phyloP scores from a whole-genome alignment of 1,140 invertebrate genomes.

The Nasonia giraulti region DNA sequence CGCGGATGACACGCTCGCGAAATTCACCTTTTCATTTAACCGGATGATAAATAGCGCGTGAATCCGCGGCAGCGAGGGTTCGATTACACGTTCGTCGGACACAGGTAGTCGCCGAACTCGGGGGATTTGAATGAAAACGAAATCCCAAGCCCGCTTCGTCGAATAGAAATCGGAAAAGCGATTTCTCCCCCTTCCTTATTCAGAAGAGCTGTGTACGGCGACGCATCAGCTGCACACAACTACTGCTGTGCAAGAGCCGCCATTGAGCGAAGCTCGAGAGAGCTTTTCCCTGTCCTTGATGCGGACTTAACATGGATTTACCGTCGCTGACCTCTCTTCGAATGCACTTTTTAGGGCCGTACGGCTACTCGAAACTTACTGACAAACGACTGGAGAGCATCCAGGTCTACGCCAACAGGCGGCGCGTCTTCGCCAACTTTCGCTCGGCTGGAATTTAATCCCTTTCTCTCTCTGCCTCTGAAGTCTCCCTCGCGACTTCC shows the following conservation, averaged over 20 bases:
- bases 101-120: no score
- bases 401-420: neutral
- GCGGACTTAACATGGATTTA: conserved; percentile 67
- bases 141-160: neutral
- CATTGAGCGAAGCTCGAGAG: conserved; percentile 53
- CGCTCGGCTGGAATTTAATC: conserved; percentile 49
- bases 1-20: no score
- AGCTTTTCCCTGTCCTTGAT: conserved; percentile 65
- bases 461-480: neutral
- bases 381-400: conserved; percentile 33
- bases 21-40: no score
- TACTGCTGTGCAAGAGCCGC: neutral
- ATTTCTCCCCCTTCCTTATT: neutral
- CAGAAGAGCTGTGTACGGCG: neutral
- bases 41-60: no score
- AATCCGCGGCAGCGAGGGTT: no score
- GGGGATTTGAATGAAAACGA: neutral
- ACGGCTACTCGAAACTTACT: conserved; percentile 30
- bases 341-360: conserved; percentile 55
- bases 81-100: no score
- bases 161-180: conserved; percentile 1
- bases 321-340: conserved; percentile 56
- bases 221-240: neutral
- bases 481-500: neutral
- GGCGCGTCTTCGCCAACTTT: conserved; percentile 1